phyloP scores from a whole-genome alignment of 2,797 vertebrate species.

The Channallabes apus region DNA sequence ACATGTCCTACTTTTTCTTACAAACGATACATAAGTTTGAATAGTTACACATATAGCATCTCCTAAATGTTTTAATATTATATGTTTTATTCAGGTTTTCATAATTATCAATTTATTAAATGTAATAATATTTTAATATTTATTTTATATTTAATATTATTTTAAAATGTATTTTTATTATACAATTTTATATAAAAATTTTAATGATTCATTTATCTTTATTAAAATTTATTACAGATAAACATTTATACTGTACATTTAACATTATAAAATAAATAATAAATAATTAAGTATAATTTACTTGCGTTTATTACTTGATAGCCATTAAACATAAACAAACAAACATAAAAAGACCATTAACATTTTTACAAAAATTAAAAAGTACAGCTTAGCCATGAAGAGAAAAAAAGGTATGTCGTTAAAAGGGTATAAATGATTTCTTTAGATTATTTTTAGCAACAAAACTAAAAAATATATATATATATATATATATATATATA shows the following conservation, averaged over 20 bases:
- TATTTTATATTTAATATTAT: too few relatives aligned
- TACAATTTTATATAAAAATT: not conserved
- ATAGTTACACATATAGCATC: not conserved
- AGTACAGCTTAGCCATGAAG: not conserved
- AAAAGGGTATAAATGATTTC: too few relatives aligned
- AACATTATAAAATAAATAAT: not conserved
- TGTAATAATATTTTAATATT: too few relatives aligned
- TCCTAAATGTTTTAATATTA: too few relatives aligned
- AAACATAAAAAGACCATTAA: not conserved
- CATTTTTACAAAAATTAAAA: not conserved
- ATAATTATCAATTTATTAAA: too few relatives aligned
- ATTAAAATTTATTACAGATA: not conserved
- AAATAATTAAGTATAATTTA: not conserved
- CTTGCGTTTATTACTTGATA: not conserved
- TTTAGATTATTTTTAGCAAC: too few relatives aligned
- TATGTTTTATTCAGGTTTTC: too few relatives aligned
- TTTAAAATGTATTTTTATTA: not conserved
- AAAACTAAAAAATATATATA: too few relatives aligned
- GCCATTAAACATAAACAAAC: not conserved
- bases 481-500: too few relatives aligned
- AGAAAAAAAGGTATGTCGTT: not conserved
- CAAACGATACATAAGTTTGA: not conserved
- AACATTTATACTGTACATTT: not conserved
- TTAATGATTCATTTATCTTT: too few relatives aligned
- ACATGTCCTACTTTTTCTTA: not conserved